Evolutionary conservation across 2,797 vertebrate species (phyloP).

Genomic region (Chaunax sp.): DNA sequence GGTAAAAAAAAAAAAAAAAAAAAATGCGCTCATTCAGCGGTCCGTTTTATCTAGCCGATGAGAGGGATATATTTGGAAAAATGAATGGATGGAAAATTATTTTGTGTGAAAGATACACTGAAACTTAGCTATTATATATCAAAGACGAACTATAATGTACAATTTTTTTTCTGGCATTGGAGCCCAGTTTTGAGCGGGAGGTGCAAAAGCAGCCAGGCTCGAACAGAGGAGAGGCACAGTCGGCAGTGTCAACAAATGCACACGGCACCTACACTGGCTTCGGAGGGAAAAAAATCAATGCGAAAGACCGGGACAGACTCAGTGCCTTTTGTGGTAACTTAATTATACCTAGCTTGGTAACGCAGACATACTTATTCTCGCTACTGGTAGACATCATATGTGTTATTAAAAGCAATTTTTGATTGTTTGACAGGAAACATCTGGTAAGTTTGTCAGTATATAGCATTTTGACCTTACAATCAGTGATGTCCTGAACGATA

Average conservation of each 20-base stretch:
- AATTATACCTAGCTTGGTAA: slow-evolving; percentile 49
- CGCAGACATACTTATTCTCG: slow-evolving; percentile 24
- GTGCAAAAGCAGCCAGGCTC: slow-evolving; percentile 71
- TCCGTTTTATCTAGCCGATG: slow-evolving; percentile 35
- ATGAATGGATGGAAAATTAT: slow-evolving; percentile 1
- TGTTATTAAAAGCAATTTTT: slow-evolving; percentile 15
- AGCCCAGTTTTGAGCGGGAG: slow-evolving; percentile 87
- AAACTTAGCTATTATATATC: slow-evolving; percentile 24
- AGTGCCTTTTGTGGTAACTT: slow-evolving; percentile 55
- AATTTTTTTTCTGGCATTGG: slow-evolving; percentile 56
- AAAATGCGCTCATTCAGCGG: slow-evolving; percentile 42
- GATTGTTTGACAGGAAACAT: slow-evolving; percentile 26
- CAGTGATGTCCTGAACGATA: slow-evolving; percentile 9
- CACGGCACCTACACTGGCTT: slow-evolving; percentile 64
- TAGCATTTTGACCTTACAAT: slow-evolving; percentile 34
- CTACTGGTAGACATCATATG: slow-evolving; percentile 16
- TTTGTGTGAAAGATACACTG: background rate
- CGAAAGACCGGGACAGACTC: slow-evolving; percentile 50
- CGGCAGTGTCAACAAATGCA: slow-evolving; percentile 81
- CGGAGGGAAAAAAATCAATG: slow-evolving; percentile 67
- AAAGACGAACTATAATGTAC: slow-evolving; percentile 53
- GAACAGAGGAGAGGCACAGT: slow-evolving; percentile 57
- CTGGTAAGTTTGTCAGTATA: slow-evolving; percentile 46
- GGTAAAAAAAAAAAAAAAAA: slow-evolving; percentile 31
- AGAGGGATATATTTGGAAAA: slow-evolving; percentile 6